Conservation (phyloP, 2,113 vertebrate species). For the Onychostruthus taczanowskii region DNA sequence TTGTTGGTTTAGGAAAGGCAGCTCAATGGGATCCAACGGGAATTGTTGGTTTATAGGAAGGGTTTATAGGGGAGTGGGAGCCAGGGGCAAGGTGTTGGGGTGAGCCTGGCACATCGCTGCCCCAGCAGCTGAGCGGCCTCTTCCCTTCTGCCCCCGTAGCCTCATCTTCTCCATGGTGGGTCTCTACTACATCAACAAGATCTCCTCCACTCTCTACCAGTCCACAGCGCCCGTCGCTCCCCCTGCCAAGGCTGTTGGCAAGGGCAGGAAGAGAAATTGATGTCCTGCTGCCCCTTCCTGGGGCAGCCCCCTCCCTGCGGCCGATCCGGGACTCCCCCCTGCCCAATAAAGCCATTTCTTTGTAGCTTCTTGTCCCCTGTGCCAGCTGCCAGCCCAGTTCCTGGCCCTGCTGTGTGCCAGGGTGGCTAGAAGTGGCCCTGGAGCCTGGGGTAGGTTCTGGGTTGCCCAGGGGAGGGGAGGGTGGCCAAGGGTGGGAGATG, state of each 20-base stretch:
- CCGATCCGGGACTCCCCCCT: fast-evolving
- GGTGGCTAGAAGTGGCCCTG: not conserved
- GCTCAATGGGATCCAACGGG: too few relatives aligned
- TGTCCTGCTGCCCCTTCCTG: not conserved
- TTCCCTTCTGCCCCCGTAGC: conserved; percentile 28
- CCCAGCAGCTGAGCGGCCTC: not conserved
- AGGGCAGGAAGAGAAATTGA: conserved; percentile 93
- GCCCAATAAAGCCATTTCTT: conserved; percentile 70
- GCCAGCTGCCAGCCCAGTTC: fast-evolving
- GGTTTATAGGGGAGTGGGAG: not conserved
- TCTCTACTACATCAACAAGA: conserved; percentile 96
- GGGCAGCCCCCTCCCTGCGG: not conserved
- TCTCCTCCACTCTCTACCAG: conserved; percentile 92
- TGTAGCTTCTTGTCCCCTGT: not conserved
- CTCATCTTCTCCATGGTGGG: conserved; percentile 93
- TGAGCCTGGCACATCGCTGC: fast-evolving
- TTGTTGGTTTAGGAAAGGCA: too few relatives aligned
- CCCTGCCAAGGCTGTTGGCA: conserved; percentile 83
- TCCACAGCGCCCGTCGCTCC: conserved; percentile 63
- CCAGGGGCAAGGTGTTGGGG: not conserved
- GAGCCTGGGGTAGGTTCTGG: not conserved
- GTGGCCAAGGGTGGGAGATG: not conserved
- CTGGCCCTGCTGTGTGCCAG: fast-evolving
- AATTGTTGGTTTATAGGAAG: too few relatives aligned
- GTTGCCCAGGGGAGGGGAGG: not conserved